Base-by-base conservation (phyloP, 2,797 vertebrate genomes). In the Artibeus lituratus region DNA sequence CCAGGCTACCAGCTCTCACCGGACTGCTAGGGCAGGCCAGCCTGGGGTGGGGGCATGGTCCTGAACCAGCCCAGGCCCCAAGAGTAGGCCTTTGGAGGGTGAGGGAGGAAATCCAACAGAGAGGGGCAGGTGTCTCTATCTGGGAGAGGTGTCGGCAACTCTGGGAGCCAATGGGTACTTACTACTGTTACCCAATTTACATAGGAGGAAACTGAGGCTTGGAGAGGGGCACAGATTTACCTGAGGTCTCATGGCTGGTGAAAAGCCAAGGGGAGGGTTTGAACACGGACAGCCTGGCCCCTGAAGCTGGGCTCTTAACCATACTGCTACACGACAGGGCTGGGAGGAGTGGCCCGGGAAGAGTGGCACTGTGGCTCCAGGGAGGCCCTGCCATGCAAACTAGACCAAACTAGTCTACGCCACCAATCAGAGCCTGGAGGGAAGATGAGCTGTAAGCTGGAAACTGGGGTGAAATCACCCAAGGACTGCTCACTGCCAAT, bases 291-390 rank as follows among this genome's bases (percentile, higher is more conserved):
- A 47, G 10, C 42, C 67, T 67, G 49, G 55, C 49, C 51, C n/a
- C 47, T 18, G 35, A 57, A n/a, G 29, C 37, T 29, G 15, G 24
- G 16, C 42, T 55, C 42, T 14, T 47, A 69, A 35, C 39, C 39
- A 73, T 5, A 70, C 10, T 10, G n/a, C 53, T 3, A 16, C 0
- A 39, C 7, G 42, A 42, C 29, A 19, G 0, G 35, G 29, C 49
- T 37, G 80, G 53, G 42, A 76, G 6, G 14, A 81, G 3, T 37
- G 15, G 29, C 3, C 14, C 2, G 6, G 49, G 55, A 14, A 12
- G 88, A 74, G 51, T 72, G 42, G 87, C 69, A 10, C 77, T 78
- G 89, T 83, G 94, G 83, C 92, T 93, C 96, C 91, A 55, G 2
- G 81, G 70, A 78, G 89, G 95, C 74, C 10, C 81, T 42, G 37